phyloP scores from a whole-genome alignment of 2,888 invertebrate genomes.

The Sesia apiformis region DNA sequence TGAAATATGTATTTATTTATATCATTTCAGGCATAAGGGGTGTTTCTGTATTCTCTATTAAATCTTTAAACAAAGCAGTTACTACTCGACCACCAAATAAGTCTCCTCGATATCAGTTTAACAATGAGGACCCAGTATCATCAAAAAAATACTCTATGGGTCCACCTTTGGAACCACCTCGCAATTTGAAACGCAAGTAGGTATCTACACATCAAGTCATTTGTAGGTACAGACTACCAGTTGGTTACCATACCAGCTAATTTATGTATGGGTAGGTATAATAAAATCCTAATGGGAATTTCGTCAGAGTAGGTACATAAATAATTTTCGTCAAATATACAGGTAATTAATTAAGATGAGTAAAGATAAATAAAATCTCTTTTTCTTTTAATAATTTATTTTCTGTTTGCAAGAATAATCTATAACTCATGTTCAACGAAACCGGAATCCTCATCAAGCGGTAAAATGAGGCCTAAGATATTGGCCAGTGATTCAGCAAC shows the following conservation, averaged over 20 bases:
- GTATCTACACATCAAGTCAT: not conserved
- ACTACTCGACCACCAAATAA: conserved; percentile 12
- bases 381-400: not conserved
- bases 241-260: no score
- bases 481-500: conserved; percentile 52
- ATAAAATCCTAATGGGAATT: no score
- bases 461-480: conserved; percentile 24
- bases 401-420: not conserved
- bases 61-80: conserved; percentile 9
- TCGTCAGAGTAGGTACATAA: no score
- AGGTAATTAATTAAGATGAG: no score
- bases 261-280: no score
- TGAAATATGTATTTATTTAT: not conserved
- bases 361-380: no score
- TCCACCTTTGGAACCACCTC: conserved; percentile 43
- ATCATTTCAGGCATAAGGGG: conserved; percentile 37
- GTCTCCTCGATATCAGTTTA: conserved; percentile 49
- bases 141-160: conserved; percentile 44
- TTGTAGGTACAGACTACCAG: no score
- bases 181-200: conserved; percentile 48
- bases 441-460: conserved; percentile 42
- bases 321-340: no score
- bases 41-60: conserved; percentile 22
- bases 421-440: conserved; percentile 41
- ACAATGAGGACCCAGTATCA: conserved; percentile 19